phyloP scores from a whole-genome alignment of 2,797 vertebrate species.

The Melanogrammus aeglefinus region DNA sequence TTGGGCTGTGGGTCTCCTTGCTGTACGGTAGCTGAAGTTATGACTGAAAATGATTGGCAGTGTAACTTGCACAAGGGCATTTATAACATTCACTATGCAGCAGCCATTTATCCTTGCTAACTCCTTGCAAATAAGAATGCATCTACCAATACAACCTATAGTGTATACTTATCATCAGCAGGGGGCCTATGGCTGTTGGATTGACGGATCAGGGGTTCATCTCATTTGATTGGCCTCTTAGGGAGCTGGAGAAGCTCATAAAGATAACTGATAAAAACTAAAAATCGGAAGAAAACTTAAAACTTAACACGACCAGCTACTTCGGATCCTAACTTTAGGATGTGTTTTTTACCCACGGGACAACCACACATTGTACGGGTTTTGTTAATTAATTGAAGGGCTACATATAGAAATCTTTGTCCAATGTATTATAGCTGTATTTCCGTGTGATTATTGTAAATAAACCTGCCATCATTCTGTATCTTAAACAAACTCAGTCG shows the following conservation, averaged over 20 bases:
- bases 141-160: no score
- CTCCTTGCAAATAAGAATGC: no score
- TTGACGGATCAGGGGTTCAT: no score
- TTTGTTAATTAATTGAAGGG: background rate
- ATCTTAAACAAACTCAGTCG: background rate
- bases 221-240: background rate
- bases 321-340: background rate
- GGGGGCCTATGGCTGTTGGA: slow-evolving; percentile 13
- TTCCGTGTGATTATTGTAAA: background rate
- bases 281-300: no score
- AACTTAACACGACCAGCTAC: background rate
- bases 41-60: no score
- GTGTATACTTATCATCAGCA: no score
- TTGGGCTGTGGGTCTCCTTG: no score
- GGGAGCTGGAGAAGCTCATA: background rate
- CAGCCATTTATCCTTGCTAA: no score
- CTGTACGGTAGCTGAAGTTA: no score
- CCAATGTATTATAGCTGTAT: background rate
- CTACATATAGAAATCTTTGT: background rate
- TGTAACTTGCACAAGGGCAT: no score
- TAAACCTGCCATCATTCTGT: background rate
- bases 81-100: no score
- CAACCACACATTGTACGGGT: background rate
- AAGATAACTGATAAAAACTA: background rate
- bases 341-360: background rate